Conservation (phyloP, 2,888 invertebrate genomes). For the Cataglyphis albicans region DNA sequence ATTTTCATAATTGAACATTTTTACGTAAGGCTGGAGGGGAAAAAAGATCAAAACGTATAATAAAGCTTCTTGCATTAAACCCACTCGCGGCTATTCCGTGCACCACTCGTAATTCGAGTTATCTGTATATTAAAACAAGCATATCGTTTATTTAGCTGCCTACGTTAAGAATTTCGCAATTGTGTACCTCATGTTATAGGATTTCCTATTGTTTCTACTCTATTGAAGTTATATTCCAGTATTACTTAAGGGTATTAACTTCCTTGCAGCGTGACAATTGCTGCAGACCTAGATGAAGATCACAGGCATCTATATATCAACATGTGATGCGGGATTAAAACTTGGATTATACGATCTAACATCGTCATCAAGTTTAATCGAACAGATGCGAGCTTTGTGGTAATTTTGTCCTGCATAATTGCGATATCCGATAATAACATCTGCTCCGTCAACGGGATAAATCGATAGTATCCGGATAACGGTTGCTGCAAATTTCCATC, state of each 20-base stretch:
- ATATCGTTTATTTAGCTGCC: slow-evolving; percentile 69
- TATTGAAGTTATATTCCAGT: slow-evolving; percentile 57
- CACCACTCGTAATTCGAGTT: slow-evolving; percentile 52
- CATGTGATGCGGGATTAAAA: slow-evolving; percentile 51
- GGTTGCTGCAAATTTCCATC: neutral
- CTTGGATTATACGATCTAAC: slow-evolving; percentile 24
- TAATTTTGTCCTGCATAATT: slow-evolving; percentile 18
- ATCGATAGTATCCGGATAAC: slow-evolving; percentile 7
- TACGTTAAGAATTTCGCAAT: slow-evolving; percentile 66
- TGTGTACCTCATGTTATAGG: slow-evolving; percentile 46
- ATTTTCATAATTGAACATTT: slow-evolving; percentile 62
- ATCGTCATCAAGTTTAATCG: slow-evolving; percentile 27
- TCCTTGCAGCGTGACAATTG: slow-evolving; percentile 59
- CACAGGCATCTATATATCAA: slow-evolving; percentile 50
- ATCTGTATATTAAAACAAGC: slow-evolving; percentile 64
- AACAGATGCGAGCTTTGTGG: too few species aligned
- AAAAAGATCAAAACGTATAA: slow-evolving; percentile 55
- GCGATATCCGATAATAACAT: slow-evolving; percentile 23
- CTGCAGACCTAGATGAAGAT: slow-evolving; percentile 67
- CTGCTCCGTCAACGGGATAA: slow-evolving; percentile 19
- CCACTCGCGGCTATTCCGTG: slow-evolving; percentile 38
- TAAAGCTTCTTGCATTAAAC: slow-evolving; percentile 63
- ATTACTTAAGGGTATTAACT: slow-evolving; percentile 31
- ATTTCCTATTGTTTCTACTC: slow-evolving; percentile 70
- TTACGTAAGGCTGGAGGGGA: neutral